Percentiles rank a stretch among this genome's conserved stretches.
Evolutionary conservation across 2,797 vertebrate species (phyloP).

Genomic region (Tachyglossus aculeatus): DNA sequence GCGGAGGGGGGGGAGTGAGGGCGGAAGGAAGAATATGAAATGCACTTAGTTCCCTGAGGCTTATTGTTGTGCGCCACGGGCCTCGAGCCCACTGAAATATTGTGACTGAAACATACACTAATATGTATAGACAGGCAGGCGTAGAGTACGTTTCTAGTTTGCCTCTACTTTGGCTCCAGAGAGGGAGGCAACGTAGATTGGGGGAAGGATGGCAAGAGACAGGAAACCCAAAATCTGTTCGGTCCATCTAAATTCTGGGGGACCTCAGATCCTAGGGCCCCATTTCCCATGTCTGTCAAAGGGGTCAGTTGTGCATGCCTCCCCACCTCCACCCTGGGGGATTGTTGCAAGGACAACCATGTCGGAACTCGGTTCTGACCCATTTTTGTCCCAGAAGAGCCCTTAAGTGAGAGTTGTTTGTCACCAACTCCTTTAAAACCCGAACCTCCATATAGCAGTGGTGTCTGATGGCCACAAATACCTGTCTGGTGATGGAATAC

Average conservation of each 20-base stretch:
- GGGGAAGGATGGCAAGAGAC: neutral
- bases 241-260: neutral
- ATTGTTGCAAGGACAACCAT: neutral
- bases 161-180: no score
- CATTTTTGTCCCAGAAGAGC: no score
- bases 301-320: neutral
- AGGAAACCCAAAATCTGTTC: neutral
- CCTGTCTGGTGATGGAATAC: no score
- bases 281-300: neutral
- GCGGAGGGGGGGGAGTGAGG: neutral
- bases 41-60: constrained; percentile 9
- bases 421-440: no score
- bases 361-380: neutral
- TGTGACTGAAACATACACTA: constrained; percentile 27
- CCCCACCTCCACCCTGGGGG: neutral
- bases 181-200: neutral
- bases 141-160: neutral
- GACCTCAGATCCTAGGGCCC: neutral
- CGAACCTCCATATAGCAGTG: no score
- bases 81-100: constrained; percentile 40
- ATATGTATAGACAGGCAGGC: neutral
- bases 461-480: no score
- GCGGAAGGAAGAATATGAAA: constrained; percentile 27
- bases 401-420: no score
- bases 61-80: neutral